A percentile compares a stretch with the other conserved stretches of the same genome.
Evolutionary conservation across 2,888 invertebrate genomes (phyloP).

Genomic region (Cerastis rubricosa): DNA sequence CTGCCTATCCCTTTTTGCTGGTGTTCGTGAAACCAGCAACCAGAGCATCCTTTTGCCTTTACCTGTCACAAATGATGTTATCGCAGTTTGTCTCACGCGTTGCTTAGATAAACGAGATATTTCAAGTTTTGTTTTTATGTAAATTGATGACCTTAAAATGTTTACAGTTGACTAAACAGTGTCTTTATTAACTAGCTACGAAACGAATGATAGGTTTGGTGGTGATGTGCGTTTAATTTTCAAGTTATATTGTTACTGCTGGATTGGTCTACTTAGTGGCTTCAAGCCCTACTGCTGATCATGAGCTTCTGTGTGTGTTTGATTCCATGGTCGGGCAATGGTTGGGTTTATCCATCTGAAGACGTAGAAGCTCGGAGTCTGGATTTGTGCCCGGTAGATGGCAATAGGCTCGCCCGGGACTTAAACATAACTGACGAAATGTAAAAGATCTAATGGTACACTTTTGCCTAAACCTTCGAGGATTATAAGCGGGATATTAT

Average conservation of each 20-base stretch:
- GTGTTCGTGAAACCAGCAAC: not conserved
- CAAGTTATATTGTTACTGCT: not conserved
- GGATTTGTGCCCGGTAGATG: not conserved
- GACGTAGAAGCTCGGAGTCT: not conserved
- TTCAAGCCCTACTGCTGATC: not conserved
- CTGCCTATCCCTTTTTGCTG: too few species aligned
- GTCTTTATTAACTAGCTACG: not conserved
- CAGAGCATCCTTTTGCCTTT: not conserved
- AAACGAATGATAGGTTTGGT: not conserved
- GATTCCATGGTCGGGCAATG: not conserved
- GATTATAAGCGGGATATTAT: not conserved
- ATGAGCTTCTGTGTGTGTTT: not conserved
- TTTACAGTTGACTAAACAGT: not conserved
- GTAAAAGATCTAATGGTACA: not conserved
- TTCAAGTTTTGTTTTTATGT: not conserved
- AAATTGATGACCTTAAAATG: constrained; percentile 2
- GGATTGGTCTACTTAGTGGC: not conserved
- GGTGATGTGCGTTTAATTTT: not conserved
- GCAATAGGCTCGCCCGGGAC: not conserved
- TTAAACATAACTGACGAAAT: not conserved
- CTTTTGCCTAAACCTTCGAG: not conserved
- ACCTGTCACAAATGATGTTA: not conserved
- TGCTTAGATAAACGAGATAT: not conserved
- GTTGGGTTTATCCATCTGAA: not conserved
- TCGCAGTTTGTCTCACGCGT: not conserved